Evolutionary conservation across 2,113 vertebrate species (phyloP), one percentile per base, ranked within the genome.

Genomic region (Okapia johnstoni): DNA sequence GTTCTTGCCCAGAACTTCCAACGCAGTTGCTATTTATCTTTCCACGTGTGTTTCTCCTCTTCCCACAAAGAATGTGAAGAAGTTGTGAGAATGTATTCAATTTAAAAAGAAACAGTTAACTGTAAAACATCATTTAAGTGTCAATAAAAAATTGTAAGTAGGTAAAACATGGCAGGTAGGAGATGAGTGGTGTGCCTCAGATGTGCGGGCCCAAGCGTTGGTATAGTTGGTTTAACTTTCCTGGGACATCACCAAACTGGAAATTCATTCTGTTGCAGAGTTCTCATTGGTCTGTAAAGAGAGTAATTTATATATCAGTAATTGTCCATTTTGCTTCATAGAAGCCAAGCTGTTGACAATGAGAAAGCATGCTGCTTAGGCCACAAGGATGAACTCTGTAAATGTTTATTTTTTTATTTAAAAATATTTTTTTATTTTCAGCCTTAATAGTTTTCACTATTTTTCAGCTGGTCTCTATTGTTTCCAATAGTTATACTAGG

Each of bases 391-490:
- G n/a, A 33, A 36, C 12, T 12, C 10, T 15, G 16, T 26, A 54
- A 21, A 48, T 76, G 26, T 30, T 90, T 55, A 30, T 48, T 93
- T 92, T 88, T 50, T 43, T 15, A 43, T 50, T 95, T 55, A 33
- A 86, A 97, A 87, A 88, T 60, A 55, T 60, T 66, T 46, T 63
- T 60, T 93, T 6, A 55, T 63, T 85, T 93, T 85, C 33, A 97
- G 48, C 28, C 25, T 50, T 54, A 60, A 57, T 66, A 54, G 14
- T 36, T 77, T 96, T 81, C 28, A 33, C 55, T 13, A 8, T 79
- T 90, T 86, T 92, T 30, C 26, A 89, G 46, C 9, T 90, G 73
- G 12, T 60, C 48, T 84, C 30, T 50, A 15, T 14, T 77, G 43
- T 89, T 97, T 93, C 70, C 57, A 36, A 33, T 48, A 81, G 43